phyloP scores from a whole-genome alignment of 1,140 invertebrate genomes.

The Triops cancriformis region DNA sequence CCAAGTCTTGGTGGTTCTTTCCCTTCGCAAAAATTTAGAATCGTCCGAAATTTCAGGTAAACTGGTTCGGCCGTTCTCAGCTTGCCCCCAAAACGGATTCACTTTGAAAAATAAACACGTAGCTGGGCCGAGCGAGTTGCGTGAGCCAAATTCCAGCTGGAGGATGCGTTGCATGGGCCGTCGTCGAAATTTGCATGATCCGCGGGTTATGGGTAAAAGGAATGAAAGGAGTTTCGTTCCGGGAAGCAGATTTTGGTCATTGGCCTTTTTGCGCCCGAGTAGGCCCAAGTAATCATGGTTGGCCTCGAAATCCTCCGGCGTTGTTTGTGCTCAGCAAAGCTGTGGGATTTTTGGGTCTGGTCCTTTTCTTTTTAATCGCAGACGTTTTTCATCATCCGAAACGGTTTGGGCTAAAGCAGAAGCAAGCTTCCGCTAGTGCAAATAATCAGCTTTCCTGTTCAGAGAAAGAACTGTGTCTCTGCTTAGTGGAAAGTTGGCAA shows the following conservation, averaged over 20 bases:
- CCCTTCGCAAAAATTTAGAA: too few relatives aligned
- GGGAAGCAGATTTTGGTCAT: not conserved
- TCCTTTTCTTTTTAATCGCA: not conserved
- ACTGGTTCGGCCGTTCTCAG: too few relatives aligned
- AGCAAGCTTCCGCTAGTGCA: not conserved
- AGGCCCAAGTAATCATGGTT: not conserved
- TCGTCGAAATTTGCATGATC: not conserved
- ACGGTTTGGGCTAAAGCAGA: too few relatives aligned
- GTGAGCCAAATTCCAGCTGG: not conserved
- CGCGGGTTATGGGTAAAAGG: not conserved
- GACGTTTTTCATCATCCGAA: too few relatives aligned
- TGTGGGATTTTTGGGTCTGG: not conserved
- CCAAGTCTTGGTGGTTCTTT: too few relatives aligned
- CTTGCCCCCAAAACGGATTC: too few relatives aligned
- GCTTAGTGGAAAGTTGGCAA: conserved; percentile 1
- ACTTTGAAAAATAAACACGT: too few relatives aligned
- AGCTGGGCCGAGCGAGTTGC: too few relatives aligned
- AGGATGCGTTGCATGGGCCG: not conserved
- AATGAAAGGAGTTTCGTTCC: not conserved
- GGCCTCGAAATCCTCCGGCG: not conserved
- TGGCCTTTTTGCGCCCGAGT: not conserved
- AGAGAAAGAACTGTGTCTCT: not conserved
- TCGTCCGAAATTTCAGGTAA: too few relatives aligned
- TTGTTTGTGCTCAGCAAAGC: not conserved
- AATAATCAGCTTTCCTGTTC: not conserved